Percentiles rank a stretch among this genome's conserved stretches.
Evolutionary conservation across 30 jellyfish, hydroid and myxozoan genomes (phyloP).

Genomic region (Pelagia noctiluca): DNA sequence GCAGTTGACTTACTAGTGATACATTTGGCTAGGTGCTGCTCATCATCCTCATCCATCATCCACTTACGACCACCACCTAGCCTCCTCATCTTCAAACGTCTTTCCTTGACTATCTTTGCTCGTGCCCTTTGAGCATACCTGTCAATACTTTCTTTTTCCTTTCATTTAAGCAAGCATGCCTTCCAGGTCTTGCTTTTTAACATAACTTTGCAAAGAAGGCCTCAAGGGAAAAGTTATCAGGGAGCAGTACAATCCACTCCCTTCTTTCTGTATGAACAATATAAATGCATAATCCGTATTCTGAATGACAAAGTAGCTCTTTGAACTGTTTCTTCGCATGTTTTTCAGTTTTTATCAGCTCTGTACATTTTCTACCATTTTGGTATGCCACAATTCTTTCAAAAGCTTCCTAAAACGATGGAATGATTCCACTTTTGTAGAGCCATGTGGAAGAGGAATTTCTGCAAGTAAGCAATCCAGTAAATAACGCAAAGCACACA

Average conservation of each 20-base stretch:
- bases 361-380: slow-evolving; percentile 37
- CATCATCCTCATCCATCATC: slow-evolving; percentile 55
- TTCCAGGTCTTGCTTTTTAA: neutral
- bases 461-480: slow-evolving; percentile 48
- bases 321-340: slow-evolving; percentile 41
- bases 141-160: neutral
- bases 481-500: slow-evolving; percentile 45
- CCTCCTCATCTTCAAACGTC: slow-evolving; percentile 38
- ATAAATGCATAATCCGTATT: slow-evolving; percentile 32
- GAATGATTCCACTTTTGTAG: slow-evolving; percentile 33
- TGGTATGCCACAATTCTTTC: slow-evolving; percentile 47
- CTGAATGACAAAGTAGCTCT: slow-evolving; percentile 47
- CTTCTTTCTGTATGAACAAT: slow-evolving; percentile 13
- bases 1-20: slow-evolving; percentile 53
- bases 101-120: slow-evolving; percentile 7
- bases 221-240: slow-evolving; percentile 25
- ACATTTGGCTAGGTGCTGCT: slow-evolving; percentile 32
- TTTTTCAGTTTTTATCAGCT: slow-evolving; percentile 40
- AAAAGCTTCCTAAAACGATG: slow-evolving; percentile 40
- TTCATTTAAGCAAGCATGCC: neutral
- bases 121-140: slow-evolving; percentile 9
- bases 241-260: slow-evolving; percentile 32
- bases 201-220: slow-evolving; percentile 27
- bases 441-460: slow-evolving; percentile 28
- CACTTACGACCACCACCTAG: slow-evolving; percentile 53